These are phyloP conservation scores for Tipula unca DNA, from an alignment of 2,888 invertebrate species.

Conservation along the genomic window DNA sequence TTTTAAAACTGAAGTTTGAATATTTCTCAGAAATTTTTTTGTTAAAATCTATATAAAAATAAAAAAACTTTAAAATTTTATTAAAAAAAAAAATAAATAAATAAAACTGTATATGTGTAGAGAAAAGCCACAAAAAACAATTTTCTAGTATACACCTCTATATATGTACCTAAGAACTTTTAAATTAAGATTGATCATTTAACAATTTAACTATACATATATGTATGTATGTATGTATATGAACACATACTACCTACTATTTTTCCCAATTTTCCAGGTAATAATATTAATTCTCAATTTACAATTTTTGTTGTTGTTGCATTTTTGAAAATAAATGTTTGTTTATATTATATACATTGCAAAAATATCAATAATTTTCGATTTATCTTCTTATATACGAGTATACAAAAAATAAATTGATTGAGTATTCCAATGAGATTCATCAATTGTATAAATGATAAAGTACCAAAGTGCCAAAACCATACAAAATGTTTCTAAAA, in stretches of 20 bases:
- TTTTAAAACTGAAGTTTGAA: not conserved
- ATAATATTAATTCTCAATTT: conserved; percentile 14
- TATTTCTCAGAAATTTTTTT: not conserved
- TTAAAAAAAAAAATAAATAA: not conserved
- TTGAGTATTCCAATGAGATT: not conserved
- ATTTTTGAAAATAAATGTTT: not conserved
- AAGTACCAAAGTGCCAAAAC: not conserved
- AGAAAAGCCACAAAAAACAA: not conserved
- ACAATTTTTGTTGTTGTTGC: not conserved
- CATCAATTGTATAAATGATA: conserved; percentile 8
- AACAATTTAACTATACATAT: not conserved
- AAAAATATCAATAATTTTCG: not conserved
- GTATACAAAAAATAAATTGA: not conserved
- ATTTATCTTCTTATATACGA: not conserved
- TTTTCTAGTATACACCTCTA: not conserved
- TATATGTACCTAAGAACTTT: not conserved
- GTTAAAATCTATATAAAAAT: not conserved
- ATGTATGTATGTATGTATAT: no score
- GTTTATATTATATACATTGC: not conserved
- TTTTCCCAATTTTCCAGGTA: not conserved
- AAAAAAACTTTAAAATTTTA: not conserved
- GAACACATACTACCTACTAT: not conserved
- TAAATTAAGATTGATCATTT: conserved; percentile 8
- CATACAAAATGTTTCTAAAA: not conserved
- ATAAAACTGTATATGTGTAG: no score